Evolutionary conservation across 2,888 invertebrate species (phyloP).

Genomic region (Lydus trimaculatus): DNA sequence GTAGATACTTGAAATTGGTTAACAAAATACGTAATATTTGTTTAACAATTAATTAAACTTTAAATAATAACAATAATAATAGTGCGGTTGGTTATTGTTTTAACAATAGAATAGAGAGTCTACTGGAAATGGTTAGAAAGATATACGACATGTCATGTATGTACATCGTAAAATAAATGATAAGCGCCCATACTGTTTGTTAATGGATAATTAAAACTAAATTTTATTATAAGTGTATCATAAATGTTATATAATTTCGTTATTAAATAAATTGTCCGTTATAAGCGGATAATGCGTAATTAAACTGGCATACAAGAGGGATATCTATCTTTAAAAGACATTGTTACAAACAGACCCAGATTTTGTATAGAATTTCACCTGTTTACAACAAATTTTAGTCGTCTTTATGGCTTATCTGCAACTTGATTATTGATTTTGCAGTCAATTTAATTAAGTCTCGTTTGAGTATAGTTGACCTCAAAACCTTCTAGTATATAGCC

Average conservation of each 20-base stretch:
- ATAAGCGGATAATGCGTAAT: too few species aligned
- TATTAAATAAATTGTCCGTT: too few species aligned
- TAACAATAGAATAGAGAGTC: not conserved
- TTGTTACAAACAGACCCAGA: too few species aligned
- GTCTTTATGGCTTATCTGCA: too few species aligned
- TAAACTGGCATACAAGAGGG: too few species aligned
- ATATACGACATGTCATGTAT: constrained; percentile 11
- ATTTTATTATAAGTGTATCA: constrained; percentile 3
- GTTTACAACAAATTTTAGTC: too few species aligned
- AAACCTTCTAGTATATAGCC: too few species aligned
- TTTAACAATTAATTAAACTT: not conserved
- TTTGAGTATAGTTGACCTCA: too few species aligned
- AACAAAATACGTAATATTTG: not conserved
- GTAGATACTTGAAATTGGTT: not conserved
- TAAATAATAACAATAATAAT: not conserved
- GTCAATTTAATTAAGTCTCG: too few species aligned
- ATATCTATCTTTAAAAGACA: too few species aligned
- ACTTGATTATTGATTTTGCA: too few species aligned
- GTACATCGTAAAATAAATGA: constrained; percentile 5
- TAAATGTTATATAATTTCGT: too few species aligned
- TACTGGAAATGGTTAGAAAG: not conserved
- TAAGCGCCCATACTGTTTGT: constrained; percentile 7
- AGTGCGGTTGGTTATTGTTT: not conserved
- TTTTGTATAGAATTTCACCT: not conserved
- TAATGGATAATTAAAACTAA: constrained; percentile 8